Conservation (phyloP, 2,113 vertebrate genomes). For the Brachirus orientalis region DNA sequence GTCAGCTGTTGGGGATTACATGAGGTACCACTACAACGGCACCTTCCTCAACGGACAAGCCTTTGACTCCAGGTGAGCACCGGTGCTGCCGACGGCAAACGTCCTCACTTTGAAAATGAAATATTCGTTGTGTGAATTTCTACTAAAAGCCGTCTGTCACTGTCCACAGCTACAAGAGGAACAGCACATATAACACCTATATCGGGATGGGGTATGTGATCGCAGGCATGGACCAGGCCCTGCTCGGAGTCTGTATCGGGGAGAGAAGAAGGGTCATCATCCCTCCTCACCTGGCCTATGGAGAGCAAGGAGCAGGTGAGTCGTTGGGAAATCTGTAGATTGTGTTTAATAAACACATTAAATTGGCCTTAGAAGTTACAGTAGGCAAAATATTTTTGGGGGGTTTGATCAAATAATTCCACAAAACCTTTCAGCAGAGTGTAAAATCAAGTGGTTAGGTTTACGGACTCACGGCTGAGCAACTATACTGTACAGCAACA, state of each 20-base stretch:
- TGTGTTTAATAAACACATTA: too few species aligned
- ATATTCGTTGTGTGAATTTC: not conserved
- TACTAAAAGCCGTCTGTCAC: not conserved
- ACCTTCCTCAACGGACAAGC: constrained; percentile 88
- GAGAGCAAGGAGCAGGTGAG: constrained; percentile 90
- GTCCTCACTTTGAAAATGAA: too few species aligned
- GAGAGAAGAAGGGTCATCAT: constrained; percentile 87
- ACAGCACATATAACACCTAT: constrained; percentile 95
- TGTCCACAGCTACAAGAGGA: constrained; percentile 88
- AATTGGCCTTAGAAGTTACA: too few species aligned
- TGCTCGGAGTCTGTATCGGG: constrained; percentile 89
- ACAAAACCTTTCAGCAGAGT: too few species aligned
- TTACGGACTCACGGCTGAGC: too few species aligned
- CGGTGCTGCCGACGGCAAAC: not conserved
- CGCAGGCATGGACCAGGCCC: constrained; percentile 92
- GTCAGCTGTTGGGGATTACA: constrained; percentile 87
- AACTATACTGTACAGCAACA: too few species aligned
- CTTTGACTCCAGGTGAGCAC: constrained; percentile 93
- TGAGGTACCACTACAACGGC: constrained; percentile 97
- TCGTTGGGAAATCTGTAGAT: not conserved
- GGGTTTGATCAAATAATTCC: too few species aligned
- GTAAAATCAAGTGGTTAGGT: too few species aligned
- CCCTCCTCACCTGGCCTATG: constrained; percentile 93
- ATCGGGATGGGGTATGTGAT: constrained; percentile 96
- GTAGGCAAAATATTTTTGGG: too few species aligned